Base-by-base conservation (phyloP, 2,113 vertebrate genomes). In the Alectura lathami region DNA sequence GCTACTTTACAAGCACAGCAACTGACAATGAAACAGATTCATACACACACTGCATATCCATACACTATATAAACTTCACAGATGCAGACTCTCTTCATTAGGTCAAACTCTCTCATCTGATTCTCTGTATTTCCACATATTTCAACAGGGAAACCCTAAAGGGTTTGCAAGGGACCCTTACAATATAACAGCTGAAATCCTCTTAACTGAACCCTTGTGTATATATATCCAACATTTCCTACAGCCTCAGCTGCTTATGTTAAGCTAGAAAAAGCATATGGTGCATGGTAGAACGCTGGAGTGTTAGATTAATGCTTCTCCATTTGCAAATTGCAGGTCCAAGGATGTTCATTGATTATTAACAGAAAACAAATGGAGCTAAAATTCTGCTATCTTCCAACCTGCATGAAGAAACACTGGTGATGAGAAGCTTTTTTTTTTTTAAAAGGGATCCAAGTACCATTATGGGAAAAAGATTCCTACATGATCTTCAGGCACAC, bases 241-340 rank as follows among this genome's bases (percentile, higher is more conserved):
- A 43, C 68, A 57, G 4, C 21, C 70, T 86, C 73, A 40, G 66
- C 91, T 75, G 20, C 17, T 24, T 9, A n/a, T 9, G 30, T 47
- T 15, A 26, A 60, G 15, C 70, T 69, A 78, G 45, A 48, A 59
- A 45, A 66, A 74, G 80, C 57, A 42, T 26, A 56, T 24, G 42
- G 70, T 27, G 70, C 57, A 8, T 6, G 47, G 57, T 53, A 16
- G 54, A 60, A 51, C 2, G 78, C 80, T 76, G 78, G 80, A 69
- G 30, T 36, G 60, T 47, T 10, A 66, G 43, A 94, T 89, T 96
- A 94, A 97, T 84, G 1, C 0, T 83, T 91, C 91, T 80, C 69
- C 77, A 83, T 96, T 97, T 95, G 40, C 80, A 87, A 95, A 94
- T 95, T 96, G 81, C 94, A 98, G 97, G 95, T 94, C 69, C 56